These are phyloP conservation scores for Deilephila elpenor DNA, from an alignment of 2,888 invertebrate genomes.

Conservation along the genomic window DNA sequence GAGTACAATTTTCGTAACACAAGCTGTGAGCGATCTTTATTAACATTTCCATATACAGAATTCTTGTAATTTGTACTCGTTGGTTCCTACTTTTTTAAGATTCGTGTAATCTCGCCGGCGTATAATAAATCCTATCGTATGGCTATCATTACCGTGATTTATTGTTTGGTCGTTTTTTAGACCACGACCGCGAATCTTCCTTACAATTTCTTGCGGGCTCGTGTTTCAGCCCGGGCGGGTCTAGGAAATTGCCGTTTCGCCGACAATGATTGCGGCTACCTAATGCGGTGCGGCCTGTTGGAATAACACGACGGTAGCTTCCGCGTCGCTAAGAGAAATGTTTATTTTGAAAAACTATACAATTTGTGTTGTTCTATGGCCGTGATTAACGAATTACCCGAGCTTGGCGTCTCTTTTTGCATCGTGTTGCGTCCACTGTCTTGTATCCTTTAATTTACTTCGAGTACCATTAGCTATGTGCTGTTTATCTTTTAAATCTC, in stretches of 20 bases:
- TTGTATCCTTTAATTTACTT: constrained; percentile 38
- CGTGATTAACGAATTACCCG: constrained; percentile 61
- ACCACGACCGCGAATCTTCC: constrained; percentile 65
- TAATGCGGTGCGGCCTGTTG: constrained; percentile 69
- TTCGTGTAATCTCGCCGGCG: constrained; percentile 29
- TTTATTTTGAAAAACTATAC: constrained; percentile 79
- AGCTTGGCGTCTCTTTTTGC: constrained; percentile 43
- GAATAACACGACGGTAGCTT: constrained; percentile 75
- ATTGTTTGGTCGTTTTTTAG: constrained; percentile 71
- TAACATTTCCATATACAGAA: constrained; percentile 3
- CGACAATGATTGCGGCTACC: constrained; percentile 71
- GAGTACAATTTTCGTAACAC: neutral
- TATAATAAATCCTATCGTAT: constrained; percentile 52
- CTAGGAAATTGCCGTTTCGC: constrained; percentile 78
- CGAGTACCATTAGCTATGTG: neutral
- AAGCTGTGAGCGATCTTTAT: constrained; percentile 50
- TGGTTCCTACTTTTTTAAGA: constrained; percentile 13
- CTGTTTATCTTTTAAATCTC: constrained; percentile 8
- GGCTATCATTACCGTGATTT: constrained; percentile 71
- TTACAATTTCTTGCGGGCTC: constrained; percentile 68
- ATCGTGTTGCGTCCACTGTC: constrained; percentile 42
- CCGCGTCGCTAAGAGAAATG: constrained; percentile 74
- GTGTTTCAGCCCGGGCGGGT: constrained; percentile 71
- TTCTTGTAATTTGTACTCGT: constrained; percentile 19
- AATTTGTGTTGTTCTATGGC: constrained; percentile 58